phyloP scores from a whole-genome alignment of 2,113 vertebrate species.

The Saccopteryx bilineata region DNA sequence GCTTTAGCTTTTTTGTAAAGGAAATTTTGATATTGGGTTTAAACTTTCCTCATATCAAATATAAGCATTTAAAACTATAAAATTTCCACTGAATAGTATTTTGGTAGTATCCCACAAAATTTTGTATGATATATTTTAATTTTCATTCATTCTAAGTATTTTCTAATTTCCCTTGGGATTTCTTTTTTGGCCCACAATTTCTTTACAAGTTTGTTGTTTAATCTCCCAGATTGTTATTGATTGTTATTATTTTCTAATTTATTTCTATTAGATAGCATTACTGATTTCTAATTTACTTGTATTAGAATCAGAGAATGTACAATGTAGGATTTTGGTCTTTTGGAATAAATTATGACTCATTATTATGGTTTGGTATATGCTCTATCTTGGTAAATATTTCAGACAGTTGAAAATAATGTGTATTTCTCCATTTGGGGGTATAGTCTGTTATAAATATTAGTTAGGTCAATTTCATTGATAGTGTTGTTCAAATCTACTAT shows the following conservation, averaged over 20 bases:
- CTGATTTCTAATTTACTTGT: not conserved
- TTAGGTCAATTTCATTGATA: not conserved
- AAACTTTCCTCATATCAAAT: conserved; percentile 15
- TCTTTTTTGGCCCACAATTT: not conserved
- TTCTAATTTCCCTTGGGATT: not conserved
- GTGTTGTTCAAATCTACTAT: not conserved
- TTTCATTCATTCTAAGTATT: not conserved
- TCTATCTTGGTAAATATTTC: not conserved
- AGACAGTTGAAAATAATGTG: not conserved
- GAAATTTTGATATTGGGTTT: not conserved
- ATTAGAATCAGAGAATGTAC: not conserved
- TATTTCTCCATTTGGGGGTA: not conserved
- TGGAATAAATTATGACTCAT: not conserved
- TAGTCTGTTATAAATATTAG: conserved; percentile 25
- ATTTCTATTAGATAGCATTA: not conserved
- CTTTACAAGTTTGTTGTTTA: not conserved
- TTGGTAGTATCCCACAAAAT: not conserved
- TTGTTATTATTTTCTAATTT: no score
- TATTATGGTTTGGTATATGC: not conserved
- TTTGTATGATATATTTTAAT: not conserved
- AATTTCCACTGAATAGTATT: not conserved
- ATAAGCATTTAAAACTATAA: not conserved
- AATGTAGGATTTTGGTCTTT: not conserved
- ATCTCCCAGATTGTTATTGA: not conserved
- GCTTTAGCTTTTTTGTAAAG: not conserved